These are phyloP conservation scores for Eurypyga helias DNA, from an alignment of 2,113 vertebrate species.

Conservation along the genomic window DNA sequence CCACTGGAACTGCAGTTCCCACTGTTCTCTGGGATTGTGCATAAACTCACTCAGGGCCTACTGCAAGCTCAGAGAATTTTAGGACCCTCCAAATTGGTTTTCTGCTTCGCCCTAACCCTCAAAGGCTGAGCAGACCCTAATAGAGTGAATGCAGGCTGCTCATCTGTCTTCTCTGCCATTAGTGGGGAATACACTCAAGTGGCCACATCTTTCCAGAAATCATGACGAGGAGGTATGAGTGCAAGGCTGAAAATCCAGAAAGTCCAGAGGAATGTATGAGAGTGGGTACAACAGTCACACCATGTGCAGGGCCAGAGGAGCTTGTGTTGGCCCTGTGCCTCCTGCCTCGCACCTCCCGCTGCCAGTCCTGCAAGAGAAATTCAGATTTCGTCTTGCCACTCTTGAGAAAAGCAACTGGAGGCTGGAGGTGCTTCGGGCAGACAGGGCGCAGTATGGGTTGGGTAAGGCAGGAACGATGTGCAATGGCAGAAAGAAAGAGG, in stretches of 20 bases:
- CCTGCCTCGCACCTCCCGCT: neutral
- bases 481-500: neutral
- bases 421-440: neutral
- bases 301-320: neutral
- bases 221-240: neutral
- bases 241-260: neutral
- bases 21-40: neutral
- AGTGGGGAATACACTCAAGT: neutral
- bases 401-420: neutral
- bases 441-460: neutral
- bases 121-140: neutral
- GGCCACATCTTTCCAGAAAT: neutral
- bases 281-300: neutral
- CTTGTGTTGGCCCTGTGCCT: rapidly evolving
- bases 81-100: neutral
- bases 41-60: neutral
- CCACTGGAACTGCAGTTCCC: neutral
- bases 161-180: neutral
- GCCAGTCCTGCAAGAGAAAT: neutral
- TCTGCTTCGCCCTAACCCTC: neutral
- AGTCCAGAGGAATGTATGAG: neutral
- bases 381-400: neutral
- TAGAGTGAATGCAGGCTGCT: neutral
- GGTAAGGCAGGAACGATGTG: neutral
- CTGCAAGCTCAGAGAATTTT: neutral